Conservation (phyloP, 2,888 invertebrate genomes). For the Dolichomitus sp. region DNA sequence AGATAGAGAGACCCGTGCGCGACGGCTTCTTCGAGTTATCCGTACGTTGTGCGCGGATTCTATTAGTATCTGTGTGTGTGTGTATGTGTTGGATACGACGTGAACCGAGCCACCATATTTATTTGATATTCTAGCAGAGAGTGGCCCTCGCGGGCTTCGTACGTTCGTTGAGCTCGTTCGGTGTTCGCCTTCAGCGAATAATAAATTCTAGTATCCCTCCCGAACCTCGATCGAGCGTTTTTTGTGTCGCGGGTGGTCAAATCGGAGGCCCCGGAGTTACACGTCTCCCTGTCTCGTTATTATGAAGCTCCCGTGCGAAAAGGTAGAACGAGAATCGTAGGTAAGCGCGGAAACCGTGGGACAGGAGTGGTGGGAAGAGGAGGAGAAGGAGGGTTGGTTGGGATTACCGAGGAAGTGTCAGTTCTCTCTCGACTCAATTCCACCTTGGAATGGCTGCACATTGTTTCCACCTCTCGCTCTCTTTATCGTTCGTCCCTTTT, state of each 20-base stretch:
- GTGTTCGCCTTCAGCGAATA: constrained; percentile 40
- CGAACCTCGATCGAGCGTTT: constrained; percentile 34
- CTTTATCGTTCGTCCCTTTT: constrained; percentile 17
- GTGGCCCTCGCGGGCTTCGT: constrained; percentile 63
- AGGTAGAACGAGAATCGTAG: constrained; percentile 61
- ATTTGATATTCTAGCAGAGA: constrained; percentile 76
- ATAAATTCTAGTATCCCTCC: constrained; percentile 12
- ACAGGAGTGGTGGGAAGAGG: not conserved
- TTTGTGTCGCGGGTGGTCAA: constrained; percentile 24
- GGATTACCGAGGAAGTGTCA: constrained; percentile 77
- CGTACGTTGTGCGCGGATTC: constrained; percentile 58
- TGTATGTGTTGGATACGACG: constrained; percentile 72
- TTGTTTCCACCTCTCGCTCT: constrained; percentile 70
- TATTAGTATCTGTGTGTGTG: constrained; percentile 23
- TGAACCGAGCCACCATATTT: constrained; percentile 80
- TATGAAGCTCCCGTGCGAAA: constrained; percentile 49
- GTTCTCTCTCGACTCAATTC: constrained; percentile 71
- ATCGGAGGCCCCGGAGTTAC: not conserved
- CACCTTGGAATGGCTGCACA: constrained; percentile 79
- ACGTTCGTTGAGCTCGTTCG: constrained; percentile 31
- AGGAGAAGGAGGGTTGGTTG: constrained; percentile 57
- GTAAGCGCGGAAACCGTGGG: constrained; percentile 45
- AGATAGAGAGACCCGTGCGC: constrained; percentile 36
- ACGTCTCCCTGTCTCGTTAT: not conserved
- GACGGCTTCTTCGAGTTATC: constrained; percentile 49